Evolutionary conservation across 2,888 invertebrate species (phyloP).

Genomic region (Chaetogeoica ovagalla): DNA sequence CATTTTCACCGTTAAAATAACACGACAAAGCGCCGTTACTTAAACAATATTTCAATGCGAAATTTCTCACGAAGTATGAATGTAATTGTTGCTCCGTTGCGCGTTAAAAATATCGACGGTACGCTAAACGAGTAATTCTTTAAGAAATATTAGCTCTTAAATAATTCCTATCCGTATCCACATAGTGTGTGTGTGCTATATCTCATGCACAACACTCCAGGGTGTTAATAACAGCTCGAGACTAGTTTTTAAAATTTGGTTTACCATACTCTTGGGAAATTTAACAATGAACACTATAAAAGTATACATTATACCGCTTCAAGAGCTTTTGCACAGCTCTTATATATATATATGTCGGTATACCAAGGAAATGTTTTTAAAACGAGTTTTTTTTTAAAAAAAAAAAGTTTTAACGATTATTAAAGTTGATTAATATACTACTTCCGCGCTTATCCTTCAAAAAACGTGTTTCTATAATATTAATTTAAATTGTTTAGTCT

Average conservation of each 20-base stretch:
- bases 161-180: neutral
- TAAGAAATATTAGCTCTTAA: neutral
- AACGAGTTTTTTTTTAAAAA: neutral
- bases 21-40: too few species aligned
- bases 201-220: neutral
- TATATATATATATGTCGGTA: too few species aligned
- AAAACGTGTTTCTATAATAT: neutral
- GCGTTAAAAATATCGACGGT: neutral
- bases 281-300: slow-evolving; percentile 2
- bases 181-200: neutral
- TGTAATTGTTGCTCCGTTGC: too few species aligned
- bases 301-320: neutral
- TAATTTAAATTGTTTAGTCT: too few species aligned
- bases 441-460: neutral
- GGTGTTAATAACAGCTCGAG: neutral
- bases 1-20: too few species aligned
- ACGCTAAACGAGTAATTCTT: neutral
- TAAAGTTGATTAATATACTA: neutral
- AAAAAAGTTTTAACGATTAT: neutral
- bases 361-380: neutral
- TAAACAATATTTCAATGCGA: too few species aligned
- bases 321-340: neutral
- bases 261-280: slow-evolving; percentile 29
- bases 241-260: slow-evolving; percentile 33
- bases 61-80: too few species aligned